Conservation (phyloP, 2,113 vertebrate genomes). For the Rhea americana region DNA sequence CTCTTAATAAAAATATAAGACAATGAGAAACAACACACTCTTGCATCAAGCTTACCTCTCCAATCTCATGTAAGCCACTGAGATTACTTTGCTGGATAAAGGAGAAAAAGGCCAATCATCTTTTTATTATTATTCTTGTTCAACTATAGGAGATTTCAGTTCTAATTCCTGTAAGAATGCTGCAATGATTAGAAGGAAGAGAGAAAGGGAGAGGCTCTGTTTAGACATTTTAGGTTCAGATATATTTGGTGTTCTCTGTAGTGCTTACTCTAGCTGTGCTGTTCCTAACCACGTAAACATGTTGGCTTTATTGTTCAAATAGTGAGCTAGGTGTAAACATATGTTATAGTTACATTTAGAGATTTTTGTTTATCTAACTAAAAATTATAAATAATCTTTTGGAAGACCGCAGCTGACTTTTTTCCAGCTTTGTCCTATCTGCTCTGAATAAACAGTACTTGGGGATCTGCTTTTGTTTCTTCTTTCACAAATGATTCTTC, state of each 20-base stretch:
- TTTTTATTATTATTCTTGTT: not conserved
- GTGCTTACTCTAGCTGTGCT: not conserved
- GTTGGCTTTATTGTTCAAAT: not conserved
- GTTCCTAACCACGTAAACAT: not conserved
- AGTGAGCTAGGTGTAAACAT: not conserved
- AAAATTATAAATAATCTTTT: constrained; percentile 41
- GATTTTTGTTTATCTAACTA: not conserved
- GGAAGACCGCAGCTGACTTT: not conserved
- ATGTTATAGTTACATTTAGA: not conserved
- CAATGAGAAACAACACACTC: not conserved
- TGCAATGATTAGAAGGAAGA: not conserved
- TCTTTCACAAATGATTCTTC: not conserved
- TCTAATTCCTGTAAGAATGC: not conserved
- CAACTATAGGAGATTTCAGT: not conserved
- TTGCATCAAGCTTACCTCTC: not conserved
- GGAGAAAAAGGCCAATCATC: rapidly evolving
- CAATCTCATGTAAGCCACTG: not conserved
- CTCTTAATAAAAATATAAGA: constrained; percentile 65
- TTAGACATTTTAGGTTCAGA: not conserved
- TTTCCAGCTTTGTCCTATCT: not conserved
- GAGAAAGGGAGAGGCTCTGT: not conserved
- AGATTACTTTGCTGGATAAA: not conserved
- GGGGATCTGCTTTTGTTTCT: not conserved
- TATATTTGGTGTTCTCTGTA: not conserved
- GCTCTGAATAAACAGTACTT: not conserved